Percentiles rank a stretch among this genome's conserved stretches.
phyloP scores from a whole-genome alignment of 1,140 invertebrate species.

The Mercenaria mercenaria region DNA sequence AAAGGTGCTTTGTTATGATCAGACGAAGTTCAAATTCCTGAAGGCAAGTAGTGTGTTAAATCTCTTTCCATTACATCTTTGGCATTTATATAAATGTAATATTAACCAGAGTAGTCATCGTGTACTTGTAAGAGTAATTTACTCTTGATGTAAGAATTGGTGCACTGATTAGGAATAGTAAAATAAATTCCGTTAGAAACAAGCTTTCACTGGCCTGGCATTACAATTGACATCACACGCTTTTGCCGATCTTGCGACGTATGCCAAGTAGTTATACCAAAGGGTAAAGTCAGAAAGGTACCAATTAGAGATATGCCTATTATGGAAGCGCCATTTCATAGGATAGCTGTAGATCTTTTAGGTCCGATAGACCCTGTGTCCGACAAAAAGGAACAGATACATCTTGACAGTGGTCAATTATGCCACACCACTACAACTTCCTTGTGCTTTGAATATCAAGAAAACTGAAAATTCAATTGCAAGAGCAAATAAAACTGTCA shows the following conservation, averaged over 20 bases:
- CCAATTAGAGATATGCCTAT: conserved; percentile 63
- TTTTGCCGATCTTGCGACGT: conserved; percentile 62
- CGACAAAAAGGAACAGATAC: conserved; percentile 44
- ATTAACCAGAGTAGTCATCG: too few species aligned
- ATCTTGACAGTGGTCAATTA: conserved; percentile 53
- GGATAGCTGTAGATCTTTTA: conserved; percentile 64
- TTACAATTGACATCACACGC: conserved; percentile 15
- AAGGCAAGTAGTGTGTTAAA: not conserved
- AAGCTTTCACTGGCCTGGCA: conserved; percentile 68
- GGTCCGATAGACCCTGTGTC: conserved; percentile 59
- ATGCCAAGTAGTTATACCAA: conserved; percentile 68
- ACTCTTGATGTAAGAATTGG: too few species aligned
- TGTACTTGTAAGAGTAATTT: too few species aligned
- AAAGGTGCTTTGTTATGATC: too few species aligned
- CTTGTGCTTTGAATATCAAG: too few species aligned
- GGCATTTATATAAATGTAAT: too few species aligned
- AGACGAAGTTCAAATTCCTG: not conserved
- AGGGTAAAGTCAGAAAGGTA: conserved; percentile 47
- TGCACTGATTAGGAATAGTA: too few species aligned
- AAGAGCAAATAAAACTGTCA: too few species aligned
- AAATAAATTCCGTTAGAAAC: too few species aligned
- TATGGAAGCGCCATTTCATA: conserved; percentile 60
- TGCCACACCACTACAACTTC: too few species aligned
- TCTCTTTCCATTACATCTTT: too few species aligned
- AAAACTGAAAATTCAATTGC: too few species aligned